Percentiles rank a stretch among this genome's conserved stretches.
These are phyloP conservation scores for Temnothorax nylanderi DNA, from an alignment of 1,140 invertebrate species.

Conservation along the genomic window DNA sequence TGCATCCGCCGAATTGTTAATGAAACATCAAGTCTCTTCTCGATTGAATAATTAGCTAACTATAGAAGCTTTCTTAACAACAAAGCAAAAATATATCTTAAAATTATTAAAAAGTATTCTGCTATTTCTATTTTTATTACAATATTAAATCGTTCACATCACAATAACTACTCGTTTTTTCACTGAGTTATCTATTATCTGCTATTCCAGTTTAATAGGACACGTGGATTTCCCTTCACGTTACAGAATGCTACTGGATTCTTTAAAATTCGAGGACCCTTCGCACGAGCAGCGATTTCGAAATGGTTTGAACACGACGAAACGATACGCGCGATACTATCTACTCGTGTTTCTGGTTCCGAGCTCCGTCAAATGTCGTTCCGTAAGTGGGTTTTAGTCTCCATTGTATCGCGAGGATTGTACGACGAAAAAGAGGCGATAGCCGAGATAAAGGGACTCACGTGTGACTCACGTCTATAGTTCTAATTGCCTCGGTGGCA, in stretches of 20 bases:
- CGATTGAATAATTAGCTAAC: not conserved
- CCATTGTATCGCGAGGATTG: constrained; percentile 12
- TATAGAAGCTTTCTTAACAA: not conserved
- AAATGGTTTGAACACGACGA: constrained; percentile 19
- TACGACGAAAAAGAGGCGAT: constrained; percentile 32
- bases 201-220: not conserved
- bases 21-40: not conserved
- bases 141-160: not conserved
- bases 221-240: not conserved
- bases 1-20: constrained; percentile 2
- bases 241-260: not conserved
- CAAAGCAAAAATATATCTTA: not conserved
- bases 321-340: constrained; percentile 48
- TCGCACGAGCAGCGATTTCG: constrained; percentile 28
- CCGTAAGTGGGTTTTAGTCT: constrained; percentile 73
- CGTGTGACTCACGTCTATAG: not conserved
- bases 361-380: constrained; percentile 49
- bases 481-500: constrained; percentile 25
- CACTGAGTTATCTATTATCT: not conserved
- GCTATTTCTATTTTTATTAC: not conserved
- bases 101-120: not conserved
- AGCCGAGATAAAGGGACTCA: not conserved
- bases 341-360: constrained; percentile 64
- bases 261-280: not conserved
- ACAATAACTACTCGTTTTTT: not conserved